Evolutionary conservation across 2,797 vertebrate species (phyloP).

Genomic region (Mycteria americana): DNA sequence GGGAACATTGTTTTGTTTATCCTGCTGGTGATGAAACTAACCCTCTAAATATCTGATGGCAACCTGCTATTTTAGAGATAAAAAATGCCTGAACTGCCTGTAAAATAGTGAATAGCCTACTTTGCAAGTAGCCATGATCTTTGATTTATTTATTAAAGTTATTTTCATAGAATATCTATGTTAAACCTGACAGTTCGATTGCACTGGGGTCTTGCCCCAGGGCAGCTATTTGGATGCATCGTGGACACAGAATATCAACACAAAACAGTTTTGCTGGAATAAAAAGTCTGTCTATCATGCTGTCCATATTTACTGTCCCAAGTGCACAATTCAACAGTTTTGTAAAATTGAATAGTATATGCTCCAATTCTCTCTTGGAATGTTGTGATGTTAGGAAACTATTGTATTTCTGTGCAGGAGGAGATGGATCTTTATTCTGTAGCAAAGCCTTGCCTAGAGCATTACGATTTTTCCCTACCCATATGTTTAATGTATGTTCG

Average conservation of each 20-base stretch:
- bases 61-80: neutral
- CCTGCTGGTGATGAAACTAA: neutral
- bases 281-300: constrained; percentile 45
- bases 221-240: constrained; percentile 19
- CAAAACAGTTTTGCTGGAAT: constrained; percentile 39
- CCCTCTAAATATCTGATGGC: neutral
- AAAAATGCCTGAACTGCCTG: neutral
- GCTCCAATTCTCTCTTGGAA: constrained; percentile 58
- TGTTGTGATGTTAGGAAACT: constrained; percentile 20
- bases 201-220: constrained; percentile 13
- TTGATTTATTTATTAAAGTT: constrained; percentile 47
- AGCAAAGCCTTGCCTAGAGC: constrained; percentile 32
- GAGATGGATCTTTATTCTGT: constrained; percentile 46
- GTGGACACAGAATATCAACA: neutral
- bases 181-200: constrained; percentile 50
- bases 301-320: constrained; percentile 54
- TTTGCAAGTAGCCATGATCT: neutral
- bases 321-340: constrained; percentile 64
- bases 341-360: constrained; percentile 60
- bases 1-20: neutral
- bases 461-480: neutral
- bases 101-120: neutral
- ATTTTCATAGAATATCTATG: neutral
- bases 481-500: constrained; percentile 28
- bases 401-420: constrained; percentile 32